phyloP scores from a whole-genome alignment of 2,113 vertebrate species.

The Isichthys henryi region DNA sequence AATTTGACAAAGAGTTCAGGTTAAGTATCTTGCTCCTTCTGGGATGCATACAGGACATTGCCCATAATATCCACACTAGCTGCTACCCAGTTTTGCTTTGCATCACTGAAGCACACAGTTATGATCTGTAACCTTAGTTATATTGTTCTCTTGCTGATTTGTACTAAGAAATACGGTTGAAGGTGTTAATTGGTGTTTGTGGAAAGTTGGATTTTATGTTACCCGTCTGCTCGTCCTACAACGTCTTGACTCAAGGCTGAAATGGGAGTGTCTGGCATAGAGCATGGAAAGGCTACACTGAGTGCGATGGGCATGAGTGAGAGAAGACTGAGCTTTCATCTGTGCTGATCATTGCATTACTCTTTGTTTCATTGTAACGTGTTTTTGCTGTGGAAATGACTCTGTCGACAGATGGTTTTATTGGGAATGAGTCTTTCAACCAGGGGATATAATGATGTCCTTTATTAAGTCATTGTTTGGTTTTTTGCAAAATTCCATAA shows the following conservation, averaged over 20 bases:
- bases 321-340: not conserved
- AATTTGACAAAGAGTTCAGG: not conserved
- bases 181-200: not conserved
- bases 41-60: not conserved
- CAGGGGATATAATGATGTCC: not conserved
- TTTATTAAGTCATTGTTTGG: not conserved
- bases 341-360: not conserved
- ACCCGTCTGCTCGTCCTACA: not conserved
- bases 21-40: not conserved
- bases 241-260: not conserved
- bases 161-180: not conserved
- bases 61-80: not conserved
- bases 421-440: not conserved
- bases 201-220: not conserved
- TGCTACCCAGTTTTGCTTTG: not conserved
- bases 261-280: not conserved
- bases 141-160: not conserved
- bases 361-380: not conserved
- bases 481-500: not conserved
- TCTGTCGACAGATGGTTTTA: not conserved
- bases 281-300: not conserved
- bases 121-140: not conserved
- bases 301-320: not conserved
- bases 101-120: not conserved
- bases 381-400: not conserved